phyloP scores from a whole-genome alignment of 2,113 vertebrate species.

The Scartelaos histophorus region DNA sequence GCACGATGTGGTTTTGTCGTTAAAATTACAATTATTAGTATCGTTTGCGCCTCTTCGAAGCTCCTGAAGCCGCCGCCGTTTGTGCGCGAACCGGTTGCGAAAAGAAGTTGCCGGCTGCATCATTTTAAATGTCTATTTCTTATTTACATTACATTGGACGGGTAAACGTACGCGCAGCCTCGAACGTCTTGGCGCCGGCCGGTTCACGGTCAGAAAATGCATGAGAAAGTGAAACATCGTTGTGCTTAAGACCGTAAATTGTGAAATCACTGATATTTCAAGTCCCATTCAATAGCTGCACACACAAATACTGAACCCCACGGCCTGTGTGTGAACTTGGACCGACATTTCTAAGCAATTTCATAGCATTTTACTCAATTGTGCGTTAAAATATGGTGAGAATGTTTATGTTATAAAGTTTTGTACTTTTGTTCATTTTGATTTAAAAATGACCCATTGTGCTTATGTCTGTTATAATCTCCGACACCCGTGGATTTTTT shows the following conservation, averaged over 20 bases:
- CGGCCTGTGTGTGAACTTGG: neutral
- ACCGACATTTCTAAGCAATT: neutral
- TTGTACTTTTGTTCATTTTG: too few relatives aligned
- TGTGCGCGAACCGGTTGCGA: neutral
- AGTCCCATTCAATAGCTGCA: slow-evolving; percentile 4
- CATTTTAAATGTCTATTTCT: slow-evolving; percentile 12
- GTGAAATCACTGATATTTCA: slow-evolving; percentile 5
- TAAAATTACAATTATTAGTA: slow-evolving; percentile 18
- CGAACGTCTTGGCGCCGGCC: slow-evolving; percentile 31
- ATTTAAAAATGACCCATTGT: too few relatives aligned
- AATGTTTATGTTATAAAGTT: too few relatives aligned
- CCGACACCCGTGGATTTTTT: too few relatives aligned
- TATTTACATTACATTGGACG: slow-evolving; percentile 21
- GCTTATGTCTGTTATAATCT: too few relatives aligned
- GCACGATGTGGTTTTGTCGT: slow-evolving; percentile 16
- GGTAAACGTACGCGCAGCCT: slow-evolving; percentile 19
- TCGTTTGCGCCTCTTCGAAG: slow-evolving; percentile 10
- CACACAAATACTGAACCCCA: neutral
- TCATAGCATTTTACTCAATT: too few relatives aligned
- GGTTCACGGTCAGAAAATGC: slow-evolving; percentile 10
- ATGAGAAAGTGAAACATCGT: slow-evolving; percentile 19
- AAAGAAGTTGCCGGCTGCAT: slow-evolving; percentile 6
- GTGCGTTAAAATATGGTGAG: too few relatives aligned
- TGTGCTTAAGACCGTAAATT: slow-evolving; percentile 32
- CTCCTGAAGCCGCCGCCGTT: slow-evolving; percentile 10